These are phyloP conservation scores for Aphelenchoides fujianensis DNA, from an alignment of 1,140 invertebrate species.

Conservation along the genomic window DNA sequence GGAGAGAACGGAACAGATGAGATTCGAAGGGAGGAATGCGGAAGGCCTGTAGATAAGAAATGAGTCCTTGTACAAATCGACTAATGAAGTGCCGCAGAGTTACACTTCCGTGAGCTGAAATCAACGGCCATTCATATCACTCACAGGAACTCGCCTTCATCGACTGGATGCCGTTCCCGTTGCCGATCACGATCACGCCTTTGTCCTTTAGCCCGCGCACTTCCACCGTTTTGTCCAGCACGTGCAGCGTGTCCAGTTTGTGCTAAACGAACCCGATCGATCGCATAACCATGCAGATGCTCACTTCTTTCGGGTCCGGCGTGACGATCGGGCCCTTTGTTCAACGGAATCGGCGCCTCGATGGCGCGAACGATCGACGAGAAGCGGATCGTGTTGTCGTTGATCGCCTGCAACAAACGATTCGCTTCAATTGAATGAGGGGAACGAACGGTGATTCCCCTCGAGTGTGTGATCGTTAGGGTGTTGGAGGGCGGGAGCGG, in stretches of 20 bases:
- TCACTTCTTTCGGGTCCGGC: background rate
- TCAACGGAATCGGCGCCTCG: slow-evolving; percentile 6
- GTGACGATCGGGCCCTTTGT: background rate
- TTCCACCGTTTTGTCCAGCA: slow-evolving; percentile 11
- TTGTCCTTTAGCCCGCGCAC: background rate
- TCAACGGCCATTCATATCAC: background rate
- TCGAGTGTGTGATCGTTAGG: background rate
- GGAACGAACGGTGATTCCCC: slow-evolving; percentile 7
- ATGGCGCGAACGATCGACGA: slow-evolving; percentile 4
- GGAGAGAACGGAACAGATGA: background rate
- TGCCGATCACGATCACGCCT: slow-evolving; percentile 3
- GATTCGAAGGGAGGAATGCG: background rate
- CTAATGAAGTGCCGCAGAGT: background rate
- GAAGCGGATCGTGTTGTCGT: background rate
- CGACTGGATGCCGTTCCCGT: slow-evolving; percentile 6
- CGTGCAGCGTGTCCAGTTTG: slow-evolving; percentile 10
- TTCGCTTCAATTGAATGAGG: background rate
- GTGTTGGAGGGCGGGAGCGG: background rate
- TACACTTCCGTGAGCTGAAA: background rate
- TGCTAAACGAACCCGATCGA: no score
- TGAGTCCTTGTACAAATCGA: no score
- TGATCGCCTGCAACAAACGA: background rate
- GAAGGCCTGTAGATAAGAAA: no score
- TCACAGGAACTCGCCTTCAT: background rate
- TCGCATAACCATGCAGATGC: no score